Base-by-base conservation (phyloP, 2,113 vertebrate species). In the Amblyornis subalaris region DNA sequence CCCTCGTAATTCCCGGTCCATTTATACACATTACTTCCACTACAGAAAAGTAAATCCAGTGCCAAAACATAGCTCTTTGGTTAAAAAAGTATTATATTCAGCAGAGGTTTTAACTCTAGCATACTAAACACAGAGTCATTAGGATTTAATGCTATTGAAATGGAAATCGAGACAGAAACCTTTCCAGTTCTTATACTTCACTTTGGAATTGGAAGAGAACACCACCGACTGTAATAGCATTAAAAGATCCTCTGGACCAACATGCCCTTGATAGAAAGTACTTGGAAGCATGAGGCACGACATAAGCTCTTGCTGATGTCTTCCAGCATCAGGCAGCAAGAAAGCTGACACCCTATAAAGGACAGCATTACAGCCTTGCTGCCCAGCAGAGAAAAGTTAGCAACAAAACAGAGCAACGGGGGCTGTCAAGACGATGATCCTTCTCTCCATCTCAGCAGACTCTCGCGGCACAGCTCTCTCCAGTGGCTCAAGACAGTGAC, bases 101-200 rank as follows among this genome's bases (percentile, higher is more conserved):
- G 81, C 65, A 83, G 67, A 87, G 70, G 62, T 92, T 85, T 83
- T 93, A 94, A 90, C 90, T 95, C 70, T 66, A 94, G 89, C 81
- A 90, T 70, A 77, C 74, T 81, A 94, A 93, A 81, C 70, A 86
- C 5, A 6, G 64, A 80, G 79, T 88, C 72, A 64, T 62, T 83
- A 80, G 36, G 78, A 80, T 54, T 91, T 88, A 94, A 80, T 0
- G 0, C 81, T 85, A 88, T 67, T 96, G 88, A 90, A 95, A 93
- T 64, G 89, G 91, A 97, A 94, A 93, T 89, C 2, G 28, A 96
- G 89, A 89, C 60, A 88, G 75, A 95, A 95, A 92, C 86, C 67
- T 88, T 88, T 83, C 89, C 75, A 88, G 89, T 85, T 89, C 84
- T 92, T 82, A 81, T 48, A 82, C 62, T 84, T 89, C 80, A 45